These are phyloP conservation scores for Artibeus lituratus DNA, from an alignment of 2,797 vertebrate genomes.

Conservation along the genomic window DNA sequence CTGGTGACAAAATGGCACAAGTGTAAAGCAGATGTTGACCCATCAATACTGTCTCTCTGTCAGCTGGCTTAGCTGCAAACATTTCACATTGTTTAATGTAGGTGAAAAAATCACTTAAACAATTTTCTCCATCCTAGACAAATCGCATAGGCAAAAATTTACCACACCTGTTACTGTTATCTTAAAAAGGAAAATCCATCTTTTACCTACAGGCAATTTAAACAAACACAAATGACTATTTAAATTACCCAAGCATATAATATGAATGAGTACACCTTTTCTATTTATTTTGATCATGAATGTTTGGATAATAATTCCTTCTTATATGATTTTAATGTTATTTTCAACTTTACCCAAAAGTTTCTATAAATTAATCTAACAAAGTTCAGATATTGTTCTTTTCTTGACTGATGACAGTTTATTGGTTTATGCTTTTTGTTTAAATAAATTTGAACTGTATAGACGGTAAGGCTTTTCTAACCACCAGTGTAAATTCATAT, in stretches of 20 bases:
- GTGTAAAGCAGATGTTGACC: background rate
- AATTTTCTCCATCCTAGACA: background rate
- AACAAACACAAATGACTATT: constrained; percentile 5
- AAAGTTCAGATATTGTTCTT: background rate
- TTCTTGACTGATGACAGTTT: background rate
- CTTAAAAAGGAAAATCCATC: constrained; percentile 14
- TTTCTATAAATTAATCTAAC: background rate
- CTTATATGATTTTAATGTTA: background rate
- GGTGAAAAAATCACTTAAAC: background rate
- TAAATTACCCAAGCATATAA: background rate
- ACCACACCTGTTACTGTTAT: background rate
- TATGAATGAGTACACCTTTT: background rate
- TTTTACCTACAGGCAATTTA: background rate
- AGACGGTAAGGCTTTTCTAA: constrained; percentile 48
- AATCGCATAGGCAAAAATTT: constrained; percentile 14
- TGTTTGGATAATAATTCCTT: background rate
- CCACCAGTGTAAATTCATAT: constrained; percentile 34
- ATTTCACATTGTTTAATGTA: background rate
- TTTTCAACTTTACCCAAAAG: constrained; percentile 22
- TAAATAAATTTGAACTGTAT: constrained; percentile 56
- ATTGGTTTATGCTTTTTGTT: constrained; percentile 53
- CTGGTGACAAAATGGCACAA: background rate
- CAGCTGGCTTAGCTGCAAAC: background rate
- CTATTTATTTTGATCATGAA: constrained; percentile 11
- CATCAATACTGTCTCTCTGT: background rate